Percentiles rank a stretch among this genome's conserved stretches.
Evolutionary conservation across 2,797 vertebrate genomes (phyloP).

Genomic region (Pipistrellus pipistrellus): DNA sequence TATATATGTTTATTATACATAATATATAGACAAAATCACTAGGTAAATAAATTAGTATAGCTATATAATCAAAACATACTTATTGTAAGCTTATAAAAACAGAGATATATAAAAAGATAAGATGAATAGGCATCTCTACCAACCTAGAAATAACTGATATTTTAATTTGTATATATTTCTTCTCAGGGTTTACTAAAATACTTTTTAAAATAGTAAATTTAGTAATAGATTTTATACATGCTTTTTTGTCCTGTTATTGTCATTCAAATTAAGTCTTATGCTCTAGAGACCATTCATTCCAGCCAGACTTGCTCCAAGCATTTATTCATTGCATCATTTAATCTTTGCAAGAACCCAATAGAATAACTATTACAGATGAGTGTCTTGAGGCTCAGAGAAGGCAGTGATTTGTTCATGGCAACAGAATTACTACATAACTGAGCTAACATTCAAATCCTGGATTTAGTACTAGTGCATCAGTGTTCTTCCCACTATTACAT

Average conservation of each 20-base stretch:
- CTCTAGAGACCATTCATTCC: neutral
- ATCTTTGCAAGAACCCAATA: neutral
- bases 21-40: neutral
- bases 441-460: neutral
- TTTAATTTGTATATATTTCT: neutral
- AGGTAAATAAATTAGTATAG: neutral
- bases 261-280: neutral
- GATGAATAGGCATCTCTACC: neutral
- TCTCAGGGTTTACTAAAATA: neutral
- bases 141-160: neutral
- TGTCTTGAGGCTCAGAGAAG: neutral
- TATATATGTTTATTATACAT: neutral
- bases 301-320: neutral
- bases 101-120: neutral
- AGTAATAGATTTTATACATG: neutral
- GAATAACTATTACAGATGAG: neutral
- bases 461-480: neutral
- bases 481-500: neutral
- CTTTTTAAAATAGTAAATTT: neutral
- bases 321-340: neutral
- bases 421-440: neutral
- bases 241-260: neutral
- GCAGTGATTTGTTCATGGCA: neutral
- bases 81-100: slow-evolving; percentile 13
- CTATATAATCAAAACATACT: neutral